These are phyloP conservation scores for Alca torda DNA, from an alignment of 2,797 vertebrate species.

Conservation along the genomic window DNA sequence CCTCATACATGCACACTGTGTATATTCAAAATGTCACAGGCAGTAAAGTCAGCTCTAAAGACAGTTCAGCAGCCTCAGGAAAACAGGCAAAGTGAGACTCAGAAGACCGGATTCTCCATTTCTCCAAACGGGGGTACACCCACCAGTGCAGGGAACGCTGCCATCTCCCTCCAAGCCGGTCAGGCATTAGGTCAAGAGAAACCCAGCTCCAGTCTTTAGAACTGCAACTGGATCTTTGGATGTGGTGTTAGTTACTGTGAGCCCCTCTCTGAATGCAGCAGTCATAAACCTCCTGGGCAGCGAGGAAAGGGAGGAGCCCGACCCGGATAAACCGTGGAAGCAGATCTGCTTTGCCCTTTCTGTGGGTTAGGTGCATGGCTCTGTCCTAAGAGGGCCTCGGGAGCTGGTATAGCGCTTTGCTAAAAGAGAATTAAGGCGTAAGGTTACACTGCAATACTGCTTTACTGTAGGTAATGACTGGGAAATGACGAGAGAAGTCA, in stretches of 20 bases:
- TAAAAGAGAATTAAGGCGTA: neutral
- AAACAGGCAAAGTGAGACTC: neutral
- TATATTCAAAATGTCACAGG: neutral
- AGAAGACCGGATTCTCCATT: neutral
- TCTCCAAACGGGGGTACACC: neutral
- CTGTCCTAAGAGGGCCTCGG: neutral
- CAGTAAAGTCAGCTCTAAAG: slow-evolving; percentile 5
- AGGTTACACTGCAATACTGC: neutral
- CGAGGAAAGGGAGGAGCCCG: neutral
- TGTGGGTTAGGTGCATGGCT: neutral
- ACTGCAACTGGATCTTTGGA: neutral
- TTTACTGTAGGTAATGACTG: neutral
- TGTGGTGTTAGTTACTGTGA: neutral
- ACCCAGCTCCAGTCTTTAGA: neutral
- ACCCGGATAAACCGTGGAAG: neutral
- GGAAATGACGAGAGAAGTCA: neutral
- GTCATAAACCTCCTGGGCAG: neutral
- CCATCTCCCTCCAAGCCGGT: neutral
- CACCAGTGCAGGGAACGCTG: neutral
- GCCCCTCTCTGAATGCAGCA: neutral
- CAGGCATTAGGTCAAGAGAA: neutral
- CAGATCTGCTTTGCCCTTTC: neutral
- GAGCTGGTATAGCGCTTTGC: neutral
- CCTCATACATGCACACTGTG: neutral
- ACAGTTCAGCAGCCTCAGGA: neutral